Conservation (phyloP, 2,797 vertebrate species). For the Anabacerthia variegaticeps region DNA sequence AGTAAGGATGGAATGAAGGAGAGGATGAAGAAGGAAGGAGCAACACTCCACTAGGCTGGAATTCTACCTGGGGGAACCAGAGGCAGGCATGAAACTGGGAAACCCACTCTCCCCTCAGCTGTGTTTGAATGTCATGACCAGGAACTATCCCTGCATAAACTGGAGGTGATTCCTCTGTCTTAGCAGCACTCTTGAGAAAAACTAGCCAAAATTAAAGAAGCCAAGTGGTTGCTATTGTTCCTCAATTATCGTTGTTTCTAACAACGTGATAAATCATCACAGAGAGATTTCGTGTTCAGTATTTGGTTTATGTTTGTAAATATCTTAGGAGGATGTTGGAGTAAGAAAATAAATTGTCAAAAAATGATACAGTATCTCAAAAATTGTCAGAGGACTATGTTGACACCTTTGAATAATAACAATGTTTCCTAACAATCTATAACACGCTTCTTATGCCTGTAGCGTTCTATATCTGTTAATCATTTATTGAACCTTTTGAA, state of each 20-base stretch:
- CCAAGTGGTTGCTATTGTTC: neutral
- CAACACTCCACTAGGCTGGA: neutral
- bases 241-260: neutral
- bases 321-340: neutral
- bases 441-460: neutral
- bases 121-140: neutral
- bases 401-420: neutral
- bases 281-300: neutral
- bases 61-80: neutral
- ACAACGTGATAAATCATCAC: neutral
- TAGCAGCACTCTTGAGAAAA: neutral
- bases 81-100: fast-evolving
- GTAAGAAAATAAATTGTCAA: neutral
- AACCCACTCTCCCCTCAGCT: neutral
- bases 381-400: neutral
- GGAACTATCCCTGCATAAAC: neutral
- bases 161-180: neutral
- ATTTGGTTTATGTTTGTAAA: neutral
- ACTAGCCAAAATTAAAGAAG: neutral
- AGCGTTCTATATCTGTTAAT: neutral
- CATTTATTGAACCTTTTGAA: neutral
- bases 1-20: neutral
- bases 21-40: neutral
- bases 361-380: neutral
- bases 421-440: neutral